Evolutionary conservation across 2,888 invertebrate species (phyloP).

Genomic region (Euplexia lucipara): DNA sequence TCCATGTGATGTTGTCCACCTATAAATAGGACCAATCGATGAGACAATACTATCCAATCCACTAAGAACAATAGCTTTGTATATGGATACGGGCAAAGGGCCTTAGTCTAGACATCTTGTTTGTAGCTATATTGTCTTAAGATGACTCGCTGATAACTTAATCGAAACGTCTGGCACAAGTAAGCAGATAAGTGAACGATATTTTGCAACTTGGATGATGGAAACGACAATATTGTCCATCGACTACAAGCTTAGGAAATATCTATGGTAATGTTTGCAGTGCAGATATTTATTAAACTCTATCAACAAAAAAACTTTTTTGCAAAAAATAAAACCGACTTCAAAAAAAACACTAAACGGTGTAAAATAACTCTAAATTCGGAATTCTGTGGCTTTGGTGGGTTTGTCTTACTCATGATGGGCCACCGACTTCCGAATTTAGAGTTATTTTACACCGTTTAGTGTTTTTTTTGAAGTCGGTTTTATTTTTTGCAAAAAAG

Average conservation of each 20-base stretch:
- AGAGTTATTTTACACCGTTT: too few relatives aligned
- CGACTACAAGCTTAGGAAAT: background rate
- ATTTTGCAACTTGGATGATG: background rate
- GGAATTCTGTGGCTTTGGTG: too few relatives aligned
- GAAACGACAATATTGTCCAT: background rate
- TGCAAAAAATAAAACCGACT: too few relatives aligned
- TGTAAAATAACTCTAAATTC: too few relatives aligned
- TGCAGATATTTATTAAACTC: background rate
- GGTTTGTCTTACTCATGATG: too few relatives aligned
- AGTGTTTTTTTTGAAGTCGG: too few relatives aligned
- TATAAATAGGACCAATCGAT: constrained; percentile 88
- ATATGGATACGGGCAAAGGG: constrained; percentile 70
- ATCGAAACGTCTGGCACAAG: constrained; percentile 37
- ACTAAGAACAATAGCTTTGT: constrained; percentile 77
- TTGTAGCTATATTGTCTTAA: constrained; percentile 52
- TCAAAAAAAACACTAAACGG: too few relatives aligned
- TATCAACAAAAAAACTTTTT: too few relatives aligned
- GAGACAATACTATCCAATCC: constrained; percentile 87
- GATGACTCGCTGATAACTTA: constrained; percentile 43
- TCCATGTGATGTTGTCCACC: constrained; percentile 72
- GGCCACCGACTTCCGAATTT: too few relatives aligned
- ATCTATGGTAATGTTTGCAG: background rate
- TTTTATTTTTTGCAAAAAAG: too few relatives aligned
- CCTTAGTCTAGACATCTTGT: constrained; percentile 67
- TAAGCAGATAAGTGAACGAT: constrained; percentile 5